phyloP scores from a whole-genome alignment of 2,113 vertebrate species.

The Megaceryle torquata region DNA sequence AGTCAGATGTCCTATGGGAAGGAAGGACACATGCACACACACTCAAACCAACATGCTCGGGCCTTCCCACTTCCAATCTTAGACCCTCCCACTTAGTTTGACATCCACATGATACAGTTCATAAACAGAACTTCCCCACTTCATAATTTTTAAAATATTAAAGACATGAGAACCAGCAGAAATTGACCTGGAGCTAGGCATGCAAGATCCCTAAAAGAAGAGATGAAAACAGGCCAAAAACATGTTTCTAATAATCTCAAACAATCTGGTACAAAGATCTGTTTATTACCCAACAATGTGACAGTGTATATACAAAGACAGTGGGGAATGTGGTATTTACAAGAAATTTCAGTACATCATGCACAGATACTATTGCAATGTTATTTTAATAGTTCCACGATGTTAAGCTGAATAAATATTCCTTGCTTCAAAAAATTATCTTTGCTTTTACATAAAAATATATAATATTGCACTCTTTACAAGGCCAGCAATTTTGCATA shows the following conservation, averaged over 20 bases:
- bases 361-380: conserved; percentile 53
- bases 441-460: conserved; percentile 78
- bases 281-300: conserved; percentile 70
- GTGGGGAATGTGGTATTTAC: conserved; percentile 56
- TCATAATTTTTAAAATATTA: not conserved
- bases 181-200: not conserved
- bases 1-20: not conserved
- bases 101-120: not conserved
- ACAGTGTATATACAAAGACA: conserved; percentile 65
- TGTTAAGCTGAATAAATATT: conserved; percentile 78
- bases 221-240: not conserved
- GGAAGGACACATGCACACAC: not conserved
- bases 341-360: conserved; percentile 61
- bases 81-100: not conserved
- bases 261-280: conserved; percentile 40
- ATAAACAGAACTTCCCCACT: not conserved
- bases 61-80: not conserved
- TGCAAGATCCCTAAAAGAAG: not conserved
- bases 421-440: conserved; percentile 58
- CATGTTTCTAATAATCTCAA: not conserved
- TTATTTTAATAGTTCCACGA: conserved; percentile 60
- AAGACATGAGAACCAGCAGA: not conserved
- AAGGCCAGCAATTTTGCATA: conserved; percentile 74
- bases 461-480: conserved; percentile 78
- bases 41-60: not conserved